Conservation (phyloP, 2,113 vertebrate species). For the Labeo rohita region DNA sequence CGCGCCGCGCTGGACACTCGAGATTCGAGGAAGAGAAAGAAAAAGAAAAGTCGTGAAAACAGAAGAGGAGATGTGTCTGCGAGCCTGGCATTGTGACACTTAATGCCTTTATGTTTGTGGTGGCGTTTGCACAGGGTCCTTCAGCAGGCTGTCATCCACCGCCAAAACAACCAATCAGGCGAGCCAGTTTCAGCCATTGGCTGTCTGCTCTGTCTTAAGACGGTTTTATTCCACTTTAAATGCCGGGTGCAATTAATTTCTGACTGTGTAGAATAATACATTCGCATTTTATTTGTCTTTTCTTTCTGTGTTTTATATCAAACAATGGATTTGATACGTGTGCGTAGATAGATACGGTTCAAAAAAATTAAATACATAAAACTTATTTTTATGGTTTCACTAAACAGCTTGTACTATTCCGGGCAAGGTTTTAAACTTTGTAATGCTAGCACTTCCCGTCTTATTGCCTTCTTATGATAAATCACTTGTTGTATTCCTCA, state of each 20-base stretch:
- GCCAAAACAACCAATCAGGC: conserved; percentile 47
- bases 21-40: conserved; percentile 38
- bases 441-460: no score
- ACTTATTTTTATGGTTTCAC: no score
- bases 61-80: conserved; percentile 46
- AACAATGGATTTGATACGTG: no score
- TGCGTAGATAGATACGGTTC: no score
- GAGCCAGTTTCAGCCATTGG: conserved; percentile 41
- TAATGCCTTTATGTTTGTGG: conserved; percentile 56
- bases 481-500: no score
- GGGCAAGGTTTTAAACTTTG: no score
- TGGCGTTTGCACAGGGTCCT: conserved; percentile 52
- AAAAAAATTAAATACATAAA: no score
- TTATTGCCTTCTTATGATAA: no score
- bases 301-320: no score
- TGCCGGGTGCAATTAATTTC: not conserved
- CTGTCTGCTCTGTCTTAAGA: conserved; percentile 30
- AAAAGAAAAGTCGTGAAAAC: conserved; percentile 38
- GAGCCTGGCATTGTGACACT: conserved; percentile 54
- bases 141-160: conserved; percentile 57
- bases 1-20: conserved; percentile 35
- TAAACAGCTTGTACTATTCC: no score
- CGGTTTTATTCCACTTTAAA: conserved; percentile 30
- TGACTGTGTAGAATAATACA: not conserved
- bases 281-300: not conserved